These are phyloP conservation scores for Paramisgurnus dabryanus DNA, from an alignment of 2,113 vertebrate genomes.

Conservation along the genomic window DNA sequence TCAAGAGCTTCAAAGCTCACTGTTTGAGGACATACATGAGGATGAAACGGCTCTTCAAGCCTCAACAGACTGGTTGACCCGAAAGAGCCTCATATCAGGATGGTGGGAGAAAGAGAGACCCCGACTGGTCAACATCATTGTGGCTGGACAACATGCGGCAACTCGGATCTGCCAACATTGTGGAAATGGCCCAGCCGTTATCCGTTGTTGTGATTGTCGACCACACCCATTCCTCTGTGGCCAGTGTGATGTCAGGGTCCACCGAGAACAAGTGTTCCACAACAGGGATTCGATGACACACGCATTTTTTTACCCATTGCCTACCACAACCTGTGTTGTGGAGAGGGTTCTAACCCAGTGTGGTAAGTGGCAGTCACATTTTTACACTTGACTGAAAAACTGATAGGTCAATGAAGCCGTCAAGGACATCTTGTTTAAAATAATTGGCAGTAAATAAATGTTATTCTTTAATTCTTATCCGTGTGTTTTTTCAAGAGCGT, in stretches of 20 bases:
- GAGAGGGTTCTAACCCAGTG: slow-evolving; percentile 4
- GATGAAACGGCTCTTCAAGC: neutral
- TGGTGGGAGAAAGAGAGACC: neutral
- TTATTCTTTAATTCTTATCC: neutral
- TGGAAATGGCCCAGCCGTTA: neutral
- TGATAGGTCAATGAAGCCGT: too few species aligned
- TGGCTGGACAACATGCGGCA: neutral
- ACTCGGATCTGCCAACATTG: neutral
- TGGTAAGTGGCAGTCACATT: slow-evolving; percentile 1
- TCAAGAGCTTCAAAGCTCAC: neutral
- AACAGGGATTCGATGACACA: neutral
- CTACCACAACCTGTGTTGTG: slow-evolving; percentile 4
- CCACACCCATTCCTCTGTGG: slow-evolving; percentile 8
- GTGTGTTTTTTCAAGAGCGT: neutral
- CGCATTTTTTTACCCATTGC: neutral
- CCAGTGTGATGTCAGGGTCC: slow-evolving; percentile 8
- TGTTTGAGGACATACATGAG: neutral
- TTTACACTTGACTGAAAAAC: neutral
- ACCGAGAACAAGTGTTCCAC: neutral
- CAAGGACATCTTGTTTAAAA: neutral
- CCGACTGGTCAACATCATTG: neutral
- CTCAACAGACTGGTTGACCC: neutral
- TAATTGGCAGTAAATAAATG: neutral
- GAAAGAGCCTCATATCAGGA: neutral
- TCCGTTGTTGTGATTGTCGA: neutral